A percentile compares a stretch with the other conserved stretches of the same genome.
Conservation (phyloP, 2,113 vertebrate genomes). For the Mungos mungo region DNA sequence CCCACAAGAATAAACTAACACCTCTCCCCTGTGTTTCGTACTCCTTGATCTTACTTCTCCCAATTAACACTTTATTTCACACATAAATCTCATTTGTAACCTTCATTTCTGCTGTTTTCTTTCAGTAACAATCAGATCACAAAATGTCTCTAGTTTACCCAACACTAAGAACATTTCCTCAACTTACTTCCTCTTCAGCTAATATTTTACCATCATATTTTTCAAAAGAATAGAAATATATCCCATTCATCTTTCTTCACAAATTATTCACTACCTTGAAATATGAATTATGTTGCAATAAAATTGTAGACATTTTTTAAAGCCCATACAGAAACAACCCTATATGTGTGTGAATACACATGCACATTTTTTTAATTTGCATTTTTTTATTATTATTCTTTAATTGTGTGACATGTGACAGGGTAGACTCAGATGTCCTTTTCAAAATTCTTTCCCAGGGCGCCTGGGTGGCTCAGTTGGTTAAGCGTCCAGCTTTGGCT, state of each 20-base stretch:
- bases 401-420: background rate
- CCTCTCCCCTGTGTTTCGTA: background rate
- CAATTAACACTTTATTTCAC: background rate
- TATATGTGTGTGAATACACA: background rate
- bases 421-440: background rate
- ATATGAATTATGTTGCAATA: background rate
- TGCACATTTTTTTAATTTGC: background rate
- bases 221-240: background rate
- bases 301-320: background rate
- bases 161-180: background rate
- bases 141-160: background rate
- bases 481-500: too few relatives aligned
- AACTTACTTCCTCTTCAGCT: background rate
- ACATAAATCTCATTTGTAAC: background rate
- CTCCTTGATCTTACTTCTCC: background rate
- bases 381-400: background rate
- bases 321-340: background rate
- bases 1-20: background rate
- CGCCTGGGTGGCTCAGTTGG: too few relatives aligned
- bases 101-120: background rate
- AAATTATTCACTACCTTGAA: background rate
- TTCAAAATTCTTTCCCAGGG: background rate
- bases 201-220: background rate
- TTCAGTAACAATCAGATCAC: background rate
- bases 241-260: background rate